Conservation (phyloP, 2,888 invertebrate species). For the Nomada goodeniana region DNA sequence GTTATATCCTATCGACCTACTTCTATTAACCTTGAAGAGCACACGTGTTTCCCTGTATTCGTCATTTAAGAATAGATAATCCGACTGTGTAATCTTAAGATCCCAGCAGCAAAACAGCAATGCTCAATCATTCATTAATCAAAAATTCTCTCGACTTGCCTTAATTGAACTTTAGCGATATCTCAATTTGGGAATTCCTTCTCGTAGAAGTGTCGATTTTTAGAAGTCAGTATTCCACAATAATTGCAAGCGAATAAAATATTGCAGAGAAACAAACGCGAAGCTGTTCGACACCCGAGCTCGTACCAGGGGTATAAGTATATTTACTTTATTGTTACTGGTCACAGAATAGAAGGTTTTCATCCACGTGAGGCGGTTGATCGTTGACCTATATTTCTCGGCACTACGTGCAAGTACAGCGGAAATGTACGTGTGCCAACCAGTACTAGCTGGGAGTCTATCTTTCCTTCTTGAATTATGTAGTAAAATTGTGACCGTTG, state of each 20-base stretch:
- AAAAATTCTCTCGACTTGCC: too few species aligned
- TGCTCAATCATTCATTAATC: too few species aligned
- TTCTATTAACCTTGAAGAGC: background rate
- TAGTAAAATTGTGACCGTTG: background rate
- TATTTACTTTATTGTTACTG: conserved; percentile 17
- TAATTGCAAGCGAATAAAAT: too few species aligned
- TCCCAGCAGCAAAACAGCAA: too few species aligned
- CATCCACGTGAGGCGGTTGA: conserved; percentile 45
- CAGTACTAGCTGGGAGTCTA: conserved; percentile 4
- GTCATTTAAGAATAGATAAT: background rate
- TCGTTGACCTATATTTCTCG: conserved; percentile 47
- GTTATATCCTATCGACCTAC: background rate
- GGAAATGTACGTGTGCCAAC: conserved; percentile 20
- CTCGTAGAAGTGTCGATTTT: too few species aligned
- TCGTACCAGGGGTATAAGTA: conserved; percentile 13
- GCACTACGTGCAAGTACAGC: conserved; percentile 13
- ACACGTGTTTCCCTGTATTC: background rate
- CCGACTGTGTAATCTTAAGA: background rate
- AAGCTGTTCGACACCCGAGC: conserved; percentile 15
- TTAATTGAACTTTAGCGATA: too few species aligned
- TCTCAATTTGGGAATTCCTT: too few species aligned
- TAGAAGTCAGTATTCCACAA: too few species aligned
- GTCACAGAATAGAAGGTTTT: background rate
- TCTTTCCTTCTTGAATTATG: background rate
- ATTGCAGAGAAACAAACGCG: background rate